A percentile compares a stretch with the other conserved stretches of the same genome.
Evolutionary conservation across 2,113 vertebrate genomes (phyloP).

Genomic region (Percopsis transmontana): DNA sequence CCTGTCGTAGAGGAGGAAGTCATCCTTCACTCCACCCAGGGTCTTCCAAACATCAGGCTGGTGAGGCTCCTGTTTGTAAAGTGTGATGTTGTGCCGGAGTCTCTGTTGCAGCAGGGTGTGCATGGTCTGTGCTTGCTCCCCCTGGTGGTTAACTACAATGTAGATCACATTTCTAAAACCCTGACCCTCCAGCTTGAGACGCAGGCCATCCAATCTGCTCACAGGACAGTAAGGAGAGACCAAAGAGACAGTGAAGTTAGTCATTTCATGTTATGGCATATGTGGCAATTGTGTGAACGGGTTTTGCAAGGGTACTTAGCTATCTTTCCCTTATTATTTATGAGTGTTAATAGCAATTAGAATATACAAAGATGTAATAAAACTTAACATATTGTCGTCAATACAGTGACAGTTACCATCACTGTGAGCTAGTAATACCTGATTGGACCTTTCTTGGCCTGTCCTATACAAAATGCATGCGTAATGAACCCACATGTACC

Average conservation of each 20-base stretch:
- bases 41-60: constrained; percentile 86
- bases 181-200: constrained; percentile 81
- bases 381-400: too few species aligned
- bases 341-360: too few species aligned
- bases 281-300: too few species aligned
- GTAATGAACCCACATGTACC: constrained; percentile 65
- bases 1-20: constrained; percentile 96
- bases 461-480: too few species aligned
- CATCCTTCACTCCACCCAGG: constrained; percentile 86
- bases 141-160: constrained; percentile 88
- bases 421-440: neutral
- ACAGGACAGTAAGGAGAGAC: constrained; percentile 7
- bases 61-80: constrained; percentile 84
- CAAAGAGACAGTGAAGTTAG: neutral
- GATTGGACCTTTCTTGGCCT: too few species aligned
- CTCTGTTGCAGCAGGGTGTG: constrained; percentile 74
- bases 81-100: constrained; percentile 81
- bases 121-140: constrained; percentile 68
- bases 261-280: too few species aligned
- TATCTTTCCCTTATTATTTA: too few species aligned
- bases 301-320: too few species aligned
- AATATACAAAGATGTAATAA: too few species aligned
- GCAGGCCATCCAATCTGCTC: constrained; percentile 86
- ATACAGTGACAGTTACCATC: too few species aligned
- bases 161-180: constrained; percentile 85